These are phyloP conservation scores for Melanostigma gelatinosum DNA, from an alignment of 2,113 vertebrate species.

Conservation along the genomic window DNA sequence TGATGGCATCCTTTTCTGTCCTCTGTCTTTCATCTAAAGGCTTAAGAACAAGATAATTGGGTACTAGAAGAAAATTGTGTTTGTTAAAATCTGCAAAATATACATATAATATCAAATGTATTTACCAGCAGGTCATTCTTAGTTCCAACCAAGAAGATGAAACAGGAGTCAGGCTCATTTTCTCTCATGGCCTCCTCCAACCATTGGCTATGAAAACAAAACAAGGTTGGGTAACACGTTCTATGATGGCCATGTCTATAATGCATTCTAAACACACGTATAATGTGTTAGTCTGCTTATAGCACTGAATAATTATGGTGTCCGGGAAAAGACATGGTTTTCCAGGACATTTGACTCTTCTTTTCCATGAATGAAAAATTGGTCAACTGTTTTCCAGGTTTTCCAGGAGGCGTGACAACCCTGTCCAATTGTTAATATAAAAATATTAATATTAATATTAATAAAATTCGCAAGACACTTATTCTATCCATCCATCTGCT, in stretches of 20 bases:
- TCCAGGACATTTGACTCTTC: not conserved
- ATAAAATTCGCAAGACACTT: not conserved
- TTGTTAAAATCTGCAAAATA: not conserved
- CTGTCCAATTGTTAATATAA: not conserved
- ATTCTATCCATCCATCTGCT: not conserved
- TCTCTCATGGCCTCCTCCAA: conserved; percentile 88
- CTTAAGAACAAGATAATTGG: conserved; percentile 49
- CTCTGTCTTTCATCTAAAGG: conserved; percentile 84
- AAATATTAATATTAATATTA: no score
- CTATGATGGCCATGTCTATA: not conserved
- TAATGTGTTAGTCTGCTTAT: not conserved
- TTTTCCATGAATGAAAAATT: no score
- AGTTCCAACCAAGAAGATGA: conserved; percentile 90
- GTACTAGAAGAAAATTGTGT: not conserved
- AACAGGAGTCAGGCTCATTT: conserved; percentile 86
- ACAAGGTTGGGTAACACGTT: not conserved
- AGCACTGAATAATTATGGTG: not conserved
- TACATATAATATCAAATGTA: not conserved
- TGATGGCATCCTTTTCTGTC: conserved; percentile 87
- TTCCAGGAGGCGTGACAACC: not conserved
- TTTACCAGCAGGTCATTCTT: conserved; percentile 93
- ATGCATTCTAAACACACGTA: not conserved
- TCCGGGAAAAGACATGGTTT: not conserved
- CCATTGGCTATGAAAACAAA: conserved; percentile 86
- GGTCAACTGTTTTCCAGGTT: no score